phyloP scores from a whole-genome alignment of 2,113 vertebrate genomes.

The Gadus chalcogrammus region DNA sequence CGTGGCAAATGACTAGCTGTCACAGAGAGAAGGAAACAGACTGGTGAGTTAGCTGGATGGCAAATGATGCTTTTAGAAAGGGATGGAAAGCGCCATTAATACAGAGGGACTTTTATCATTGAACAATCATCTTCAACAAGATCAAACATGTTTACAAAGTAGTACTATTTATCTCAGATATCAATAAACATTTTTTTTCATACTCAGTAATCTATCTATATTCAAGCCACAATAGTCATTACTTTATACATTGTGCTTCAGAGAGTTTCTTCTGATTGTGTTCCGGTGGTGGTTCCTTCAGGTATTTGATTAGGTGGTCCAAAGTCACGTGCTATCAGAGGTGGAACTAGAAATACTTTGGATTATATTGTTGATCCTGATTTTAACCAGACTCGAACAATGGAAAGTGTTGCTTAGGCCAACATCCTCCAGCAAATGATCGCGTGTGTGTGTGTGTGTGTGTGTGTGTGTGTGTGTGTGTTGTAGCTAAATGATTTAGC shows the following conservation, averaged over 20 bases:
- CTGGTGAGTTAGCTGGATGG: conserved; percentile 16
- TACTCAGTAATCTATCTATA: conserved; percentile 37
- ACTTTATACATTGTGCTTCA: conserved; percentile 68
- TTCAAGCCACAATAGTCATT: conserved; percentile 52
- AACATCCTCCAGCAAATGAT: too few relatives aligned
- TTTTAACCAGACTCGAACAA: not conserved
- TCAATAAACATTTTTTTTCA: conserved; percentile 47
- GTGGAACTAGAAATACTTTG: conserved; percentile 2
- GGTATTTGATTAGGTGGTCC: not conserved
- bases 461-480: too few relatives aligned
- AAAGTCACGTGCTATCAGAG: not conserved
- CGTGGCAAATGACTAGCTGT: conserved; percentile 13
- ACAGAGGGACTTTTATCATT: conserved; percentile 25
- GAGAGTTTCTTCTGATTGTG: conserved; percentile 36
- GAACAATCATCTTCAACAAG: conserved; percentile 30
- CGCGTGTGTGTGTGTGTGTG: too few relatives aligned
- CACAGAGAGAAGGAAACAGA: conserved; percentile 11
- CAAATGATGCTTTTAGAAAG: conserved; percentile 39
- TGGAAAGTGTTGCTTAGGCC: too few relatives aligned
- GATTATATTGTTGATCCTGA: not conserved
- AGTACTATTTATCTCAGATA: conserved; percentile 23
- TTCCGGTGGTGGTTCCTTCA: conserved; percentile 4
- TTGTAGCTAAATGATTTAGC: too few relatives aligned
- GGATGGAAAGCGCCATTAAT: conserved; percentile 16
- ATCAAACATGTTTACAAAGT: conserved; percentile 21